phyloP scores from a whole-genome alignment of 1,140 invertebrate species.

The Anthonomus grandis region DNA sequence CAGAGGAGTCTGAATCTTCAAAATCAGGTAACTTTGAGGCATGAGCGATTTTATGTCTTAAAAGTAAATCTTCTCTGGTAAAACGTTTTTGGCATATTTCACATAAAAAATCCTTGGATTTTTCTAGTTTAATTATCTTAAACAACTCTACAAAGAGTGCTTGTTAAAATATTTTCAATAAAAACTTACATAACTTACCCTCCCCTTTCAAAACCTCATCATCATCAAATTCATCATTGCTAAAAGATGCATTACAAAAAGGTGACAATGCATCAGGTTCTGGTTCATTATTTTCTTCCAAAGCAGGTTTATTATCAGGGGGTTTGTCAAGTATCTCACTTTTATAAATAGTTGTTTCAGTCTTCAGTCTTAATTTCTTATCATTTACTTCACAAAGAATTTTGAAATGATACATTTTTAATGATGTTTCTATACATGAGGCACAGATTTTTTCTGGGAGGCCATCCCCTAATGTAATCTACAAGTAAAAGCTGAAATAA shows the following conservation, averaged over 20 bases:
- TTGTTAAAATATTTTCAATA: constrained; percentile 11
- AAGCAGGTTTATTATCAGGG: no score
- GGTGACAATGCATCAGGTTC: background rate
- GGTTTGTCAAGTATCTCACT: no score
- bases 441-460: constrained; percentile 60
- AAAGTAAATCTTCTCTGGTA: constrained; percentile 37
- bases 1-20: constrained; percentile 13
- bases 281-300: constrained; percentile 49
- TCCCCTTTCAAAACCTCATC: background rate
- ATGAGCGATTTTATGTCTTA: constrained; percentile 41
- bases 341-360: no score
- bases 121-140: constrained; percentile 4
- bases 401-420: constrained; percentile 62
- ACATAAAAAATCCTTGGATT: constrained; percentile 8
- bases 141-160: background rate
- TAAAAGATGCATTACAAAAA: background rate
- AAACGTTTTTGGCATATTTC: constrained; percentile 33
- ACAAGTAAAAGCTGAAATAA: no score
- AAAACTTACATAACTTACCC: background rate
- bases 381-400: constrained; percentile 62
- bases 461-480: constrained; percentile 59
- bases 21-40: constrained; percentile 33
- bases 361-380: no score
- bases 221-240: background rate
- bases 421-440: constrained; percentile 58